Evolutionary conservation across 2,888 invertebrate genomes (phyloP), one percentile per base, ranked within the genome.

Genomic region (Tinea trinotella): DNA sequence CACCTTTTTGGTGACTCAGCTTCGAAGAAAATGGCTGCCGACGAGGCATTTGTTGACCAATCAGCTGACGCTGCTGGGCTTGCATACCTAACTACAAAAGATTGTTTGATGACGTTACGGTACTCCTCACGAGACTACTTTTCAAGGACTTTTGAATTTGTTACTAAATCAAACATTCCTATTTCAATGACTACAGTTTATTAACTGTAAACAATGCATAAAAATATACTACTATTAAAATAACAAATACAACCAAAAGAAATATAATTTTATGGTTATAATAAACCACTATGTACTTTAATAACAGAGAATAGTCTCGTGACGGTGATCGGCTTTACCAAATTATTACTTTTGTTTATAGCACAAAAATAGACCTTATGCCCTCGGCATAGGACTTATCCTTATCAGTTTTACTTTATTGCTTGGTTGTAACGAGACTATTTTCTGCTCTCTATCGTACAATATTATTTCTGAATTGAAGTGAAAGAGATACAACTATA

Each of bases 1-100:
- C 88, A 82, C 82, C 83, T 82, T 83, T 82, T 63, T 82, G 88
- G 87, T 88, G 88, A 20, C n/a, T 20, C 15, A 19, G 15, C 13
- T n/a, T 71, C 72, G 74, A 68, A 77, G 88, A 89, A 90, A 87
- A 90, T 90, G 90, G 90, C 90, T 85, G 88, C 88, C 83, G 74
- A 70, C 76, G 74, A 84, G 83, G 82, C 76, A n/a, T 81, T 76
- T 76, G 70, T 76, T 73, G 74, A 71, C 83, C 84, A 84, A 84
- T 83, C 76, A 63, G 71, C 65, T 63, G 66, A 64, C 64, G 67
- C 70, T 72, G 64, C 70, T 70, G 64, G 66, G 67, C 62, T 74
- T 72, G 76, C 74, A 72, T 80, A 46, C 12, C 74, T 76, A 46
- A 17, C 74, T 76, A 76, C 72, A 74, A 77, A 70, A 80, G 35